Conservation (phyloP, 92 coral and sea anemone genomes). For the Zoanthus sociatus region DNA sequence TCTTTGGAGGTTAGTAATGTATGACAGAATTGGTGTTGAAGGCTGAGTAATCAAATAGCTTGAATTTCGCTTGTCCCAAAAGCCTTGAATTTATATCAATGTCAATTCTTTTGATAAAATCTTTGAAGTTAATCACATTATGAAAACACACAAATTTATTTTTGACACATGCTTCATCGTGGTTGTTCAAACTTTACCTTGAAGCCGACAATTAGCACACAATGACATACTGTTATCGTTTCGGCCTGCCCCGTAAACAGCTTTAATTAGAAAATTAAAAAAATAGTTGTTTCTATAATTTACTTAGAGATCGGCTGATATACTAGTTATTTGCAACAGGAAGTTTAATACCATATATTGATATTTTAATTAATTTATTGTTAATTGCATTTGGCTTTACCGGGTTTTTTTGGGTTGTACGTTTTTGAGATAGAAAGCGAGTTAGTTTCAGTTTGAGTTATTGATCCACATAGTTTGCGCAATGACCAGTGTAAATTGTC, state of each 20-base stretch:
- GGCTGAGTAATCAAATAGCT: too few relatives aligned
- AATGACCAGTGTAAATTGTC: background rate
- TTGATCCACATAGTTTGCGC: background rate
- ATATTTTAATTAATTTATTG: conserved; percentile 30
- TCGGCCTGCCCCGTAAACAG: background rate
- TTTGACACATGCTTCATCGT: background rate
- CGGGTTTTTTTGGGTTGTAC: background rate
- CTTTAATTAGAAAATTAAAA: background rate
- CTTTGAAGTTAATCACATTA: background rate
- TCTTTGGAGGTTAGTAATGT: too few relatives aligned
- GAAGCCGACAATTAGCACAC: background rate
- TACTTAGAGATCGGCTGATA: background rate
- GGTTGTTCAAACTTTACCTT: background rate
- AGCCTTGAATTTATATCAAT: background rate
- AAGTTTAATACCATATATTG: background rate
- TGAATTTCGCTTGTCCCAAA: too few relatives aligned
- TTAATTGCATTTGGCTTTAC: background rate
- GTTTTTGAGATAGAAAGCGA: background rate
- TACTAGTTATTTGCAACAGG: conserved; percentile 14
- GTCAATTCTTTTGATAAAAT: background rate
- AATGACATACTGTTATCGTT: background rate
- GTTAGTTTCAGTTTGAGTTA: background rate
- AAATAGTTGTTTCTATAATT: background rate
- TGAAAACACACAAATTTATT: background rate
- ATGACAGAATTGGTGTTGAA: too few relatives aligned